A percentile compares a stretch with the other conserved stretches of the same genome.
Evolutionary conservation across 2,797 vertebrate genomes (phyloP).

Genomic region (Petrocephalus sullivani): DNA sequence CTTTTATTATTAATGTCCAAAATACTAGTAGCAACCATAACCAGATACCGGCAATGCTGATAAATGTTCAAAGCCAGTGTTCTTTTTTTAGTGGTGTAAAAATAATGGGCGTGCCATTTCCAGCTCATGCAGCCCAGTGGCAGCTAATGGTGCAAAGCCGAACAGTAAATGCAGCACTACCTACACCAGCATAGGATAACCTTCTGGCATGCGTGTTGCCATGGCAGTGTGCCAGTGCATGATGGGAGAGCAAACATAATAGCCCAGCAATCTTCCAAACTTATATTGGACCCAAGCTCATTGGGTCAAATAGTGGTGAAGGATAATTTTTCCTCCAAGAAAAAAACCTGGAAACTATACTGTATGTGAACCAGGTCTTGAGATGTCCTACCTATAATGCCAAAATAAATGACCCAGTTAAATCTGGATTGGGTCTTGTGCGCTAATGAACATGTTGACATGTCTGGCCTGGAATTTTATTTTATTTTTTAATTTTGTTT

Average conservation of each 20-base stretch:
- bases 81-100: neutral
- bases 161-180: neutral
- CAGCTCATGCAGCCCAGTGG: neutral
- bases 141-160: neutral
- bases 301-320: neutral
- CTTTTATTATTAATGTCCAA: neutral
- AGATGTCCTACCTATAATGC: neutral
- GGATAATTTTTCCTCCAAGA: neutral
- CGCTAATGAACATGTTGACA: neutral
- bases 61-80: neutral
- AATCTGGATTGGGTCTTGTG: too few relatives aligned
- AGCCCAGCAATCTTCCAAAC: neutral
- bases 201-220: neutral
- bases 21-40: neutral
- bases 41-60: neutral
- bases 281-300: neutral
- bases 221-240: neutral
- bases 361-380: neutral
- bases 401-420: slow-evolving; percentile 11
- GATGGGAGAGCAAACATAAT: neutral
- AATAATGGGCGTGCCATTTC: neutral
- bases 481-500: neutral
- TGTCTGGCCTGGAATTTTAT: neutral
- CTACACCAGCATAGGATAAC: neutral
- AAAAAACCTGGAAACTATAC: neutral